phyloP scores from a whole-genome alignment of 2,888 invertebrate genomes.

The Odontocolon sp. region DNA sequence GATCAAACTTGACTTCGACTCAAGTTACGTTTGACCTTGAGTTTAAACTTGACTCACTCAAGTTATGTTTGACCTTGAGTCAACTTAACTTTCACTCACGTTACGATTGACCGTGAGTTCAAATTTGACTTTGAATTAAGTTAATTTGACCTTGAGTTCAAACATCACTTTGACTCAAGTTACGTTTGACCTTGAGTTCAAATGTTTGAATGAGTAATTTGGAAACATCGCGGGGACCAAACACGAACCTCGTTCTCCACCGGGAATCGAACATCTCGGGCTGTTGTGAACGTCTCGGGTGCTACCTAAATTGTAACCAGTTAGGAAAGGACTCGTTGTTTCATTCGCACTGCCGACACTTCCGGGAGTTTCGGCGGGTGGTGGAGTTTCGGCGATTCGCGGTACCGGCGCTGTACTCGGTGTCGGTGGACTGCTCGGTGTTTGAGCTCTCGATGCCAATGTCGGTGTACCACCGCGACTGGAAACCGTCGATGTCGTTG shows the following conservation, averaged over 20 bases:
- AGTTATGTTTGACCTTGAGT: no score
- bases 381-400: slow-evolving; percentile 78
- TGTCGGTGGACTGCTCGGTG: slow-evolving; percentile 75
- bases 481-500: slow-evolving; percentile 54
- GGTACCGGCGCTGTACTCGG: slow-evolving; percentile 72
- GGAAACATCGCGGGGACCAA: no score
- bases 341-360: slow-evolving; percentile 80
- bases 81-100: no score
- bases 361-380: slow-evolving; percentile 79
- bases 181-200: no score
- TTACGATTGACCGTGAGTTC: no score
- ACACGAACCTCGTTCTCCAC: slow-evolving; percentile 76
- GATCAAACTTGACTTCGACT: no score
- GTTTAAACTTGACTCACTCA: no score
- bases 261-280: slow-evolving; percentile 77
- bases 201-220: no score
- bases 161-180: no score
- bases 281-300: slow-evolving; percentile 72
- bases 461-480: slow-evolving; percentile 71
- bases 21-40: no score
- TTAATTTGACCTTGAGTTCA: no score
- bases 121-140: no score
- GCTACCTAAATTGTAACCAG: slow-evolving; percentile 78
- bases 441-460: slow-evolving; percentile 70
- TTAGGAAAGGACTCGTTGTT: slow-evolving; percentile 81